Percentiles rank a stretch among this genome's conserved stretches.
These are phyloP conservation scores for Heterohyrax brucei DNA, from an alignment of 2,797 vertebrate genomes.

Conservation along the genomic window DNA sequence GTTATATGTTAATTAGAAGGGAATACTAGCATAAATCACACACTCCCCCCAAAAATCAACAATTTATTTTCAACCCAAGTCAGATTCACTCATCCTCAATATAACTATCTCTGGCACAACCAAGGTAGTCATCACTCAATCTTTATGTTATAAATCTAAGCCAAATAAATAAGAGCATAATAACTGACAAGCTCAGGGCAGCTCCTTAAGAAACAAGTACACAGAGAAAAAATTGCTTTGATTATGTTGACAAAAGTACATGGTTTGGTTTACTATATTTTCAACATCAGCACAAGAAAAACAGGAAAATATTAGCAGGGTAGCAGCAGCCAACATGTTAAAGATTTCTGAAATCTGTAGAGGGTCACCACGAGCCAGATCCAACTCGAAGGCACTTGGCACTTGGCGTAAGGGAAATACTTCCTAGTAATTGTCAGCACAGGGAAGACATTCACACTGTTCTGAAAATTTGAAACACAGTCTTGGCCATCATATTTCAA, in stretches of 20 bases:
- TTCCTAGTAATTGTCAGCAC: conserved; percentile 40
- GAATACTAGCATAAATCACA: not conserved
- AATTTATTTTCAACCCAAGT: not conserved
- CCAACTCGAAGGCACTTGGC: too few species aligned
- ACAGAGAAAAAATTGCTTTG: not conserved
- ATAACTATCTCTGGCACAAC: too few species aligned
- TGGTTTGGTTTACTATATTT: not conserved
- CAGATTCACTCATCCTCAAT: not conserved
- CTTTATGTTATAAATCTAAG: conserved; percentile 15
- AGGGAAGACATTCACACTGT: not conserved
- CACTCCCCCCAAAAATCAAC: not conserved
- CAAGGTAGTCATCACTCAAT: not conserved
- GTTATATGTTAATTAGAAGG: conserved; percentile 34
- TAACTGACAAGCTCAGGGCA: not conserved
- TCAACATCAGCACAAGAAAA: not conserved
- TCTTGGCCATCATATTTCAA: conserved; percentile 43
- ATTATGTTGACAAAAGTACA: not conserved
- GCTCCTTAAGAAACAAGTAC: not conserved
- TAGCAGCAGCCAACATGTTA: not conserved
- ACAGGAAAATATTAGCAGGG: not conserved
- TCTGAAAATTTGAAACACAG: conserved; percentile 37
- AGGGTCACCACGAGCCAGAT: not conserved
- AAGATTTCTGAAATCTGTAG: conserved; percentile 5
- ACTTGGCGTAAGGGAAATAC: not conserved
- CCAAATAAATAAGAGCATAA: not conserved